Evolutionary conservation across 2,113 vertebrate genomes (phyloP), one percentile per base, ranked within the genome.

Genomic region (Artemisiospiza belli): DNA sequence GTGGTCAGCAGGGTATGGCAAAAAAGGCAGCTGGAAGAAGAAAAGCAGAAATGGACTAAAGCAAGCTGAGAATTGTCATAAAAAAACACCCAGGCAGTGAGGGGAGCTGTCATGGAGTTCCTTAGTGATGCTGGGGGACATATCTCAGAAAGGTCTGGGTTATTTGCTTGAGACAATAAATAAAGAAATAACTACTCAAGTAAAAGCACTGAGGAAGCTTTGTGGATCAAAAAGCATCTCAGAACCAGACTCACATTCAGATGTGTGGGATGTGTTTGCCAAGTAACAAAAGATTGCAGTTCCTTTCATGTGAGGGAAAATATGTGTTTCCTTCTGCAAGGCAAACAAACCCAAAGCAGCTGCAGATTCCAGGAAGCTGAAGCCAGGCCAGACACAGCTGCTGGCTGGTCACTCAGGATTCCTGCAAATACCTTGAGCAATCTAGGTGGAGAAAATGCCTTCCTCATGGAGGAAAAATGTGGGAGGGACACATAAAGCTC

Each of bases 1-100:
- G 69, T 86, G 93, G 94, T 35, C 92, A 94, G 84, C 90, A 76
- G 59, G n/a, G 68, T 69, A 27, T 81, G 86, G 89, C 77, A 90
- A 79, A 90, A 83, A 90, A 46, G 89, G 75, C 30, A 88, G 15
- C 15, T 83, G 47, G 61, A 86, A 91, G 79, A 89, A 90, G 51
- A 61, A 85, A 85, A 90, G n/a, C 27, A 82, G 41, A 86, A 92
- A 89, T 20, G 37, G 37, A 64, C 30, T n/a, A 70, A 83, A 63
- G 33, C 22, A 73, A 94, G 55, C 33, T 31, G 74, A 91, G 76
- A 86, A 72, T 15, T 83, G 74, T 28, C 2, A 0, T 23, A 27
- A 57, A 70, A 70, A 95, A 75, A 2, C 47, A 64, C 52, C 47
- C 66, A 62, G 52, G 47, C 63, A 77, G 30, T 55, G 92, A 90